Base-by-base conservation (phyloP, 2,113 vertebrate species). In the Seriola quinqueradiata region DNA sequence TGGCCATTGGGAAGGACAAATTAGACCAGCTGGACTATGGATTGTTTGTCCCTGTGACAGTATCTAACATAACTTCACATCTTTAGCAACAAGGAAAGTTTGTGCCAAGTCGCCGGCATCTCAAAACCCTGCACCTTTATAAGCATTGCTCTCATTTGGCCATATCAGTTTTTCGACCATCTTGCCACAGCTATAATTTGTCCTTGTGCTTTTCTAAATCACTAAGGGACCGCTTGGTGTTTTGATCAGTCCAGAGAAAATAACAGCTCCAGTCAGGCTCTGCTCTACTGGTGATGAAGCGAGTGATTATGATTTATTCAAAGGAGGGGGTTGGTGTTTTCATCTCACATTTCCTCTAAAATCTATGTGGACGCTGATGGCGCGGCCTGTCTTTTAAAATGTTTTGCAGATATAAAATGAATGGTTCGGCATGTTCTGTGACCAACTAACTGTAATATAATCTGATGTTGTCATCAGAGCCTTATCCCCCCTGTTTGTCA, bases 251-350 rank as follows among this genome's bases (percentile, higher is more conserved):
- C 36, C 57, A 36, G 52, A 74, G 21, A 54, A 65, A 87, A 77
- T 34, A 64, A 52, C 71, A 69, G 75, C 59, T 61, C 32, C 34
- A 63, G 81, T 84, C 61, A 40, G 74, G 58, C 60, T 77, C 25
- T 46, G 52, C 40, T 79, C 57, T 36, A 1, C 61, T 40, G 23
- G 40, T 64, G 67, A 68, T n/a, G 44, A 52, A 78, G 68, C 0
- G 17, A 70, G 7, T 64, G 76, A 79, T 79, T 75, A 54, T 82
- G 75, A 85, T 76, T 79, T 70, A 77, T 86, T 74, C 58, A 80
- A 59, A 80, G 59, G 48, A n/a, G 61, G 12, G 48, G 70, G 25
- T 5, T 64, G 71, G 32, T 38, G 59, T 52, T 76, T 68, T 63
- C 52, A 83, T 71, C 61, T 79, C 60, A 82, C 63, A 63, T 82